Evolutionary conservation across 1,140 invertebrate species (phyloP), one percentile per base, ranked within the genome.

Genomic region (Mycetomoellerius zeteki): DNA sequence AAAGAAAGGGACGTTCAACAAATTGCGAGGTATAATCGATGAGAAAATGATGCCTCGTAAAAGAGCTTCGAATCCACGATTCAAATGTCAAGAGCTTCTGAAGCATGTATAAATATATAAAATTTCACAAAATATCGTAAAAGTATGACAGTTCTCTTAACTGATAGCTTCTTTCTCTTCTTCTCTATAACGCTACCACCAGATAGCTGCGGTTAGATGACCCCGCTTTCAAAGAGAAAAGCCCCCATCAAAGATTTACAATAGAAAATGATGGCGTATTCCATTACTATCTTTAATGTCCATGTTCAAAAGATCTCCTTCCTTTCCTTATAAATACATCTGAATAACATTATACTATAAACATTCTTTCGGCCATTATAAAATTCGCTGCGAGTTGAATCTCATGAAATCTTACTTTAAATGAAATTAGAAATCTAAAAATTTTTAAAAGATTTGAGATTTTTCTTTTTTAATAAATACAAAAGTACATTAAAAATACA

Each of bases 161-260:
- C 54, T 60, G 33, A 6, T 33, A 75, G 21, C n/a, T 37, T 58
- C 30, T 56, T 73, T n/a, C 58, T 75, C 21, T 56, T 73, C 30
- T 75, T 75, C 33, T 58, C 14, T 75, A 43, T 60, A 58, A 75
- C 30, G 30, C 14, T 56, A 43, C 14, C 16, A 16, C 50, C 33
- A 58, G n/a, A 54, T 75, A 75, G 72, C 60, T 58, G 72, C 33
- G 72, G 72, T 75, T 21, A 75, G 54, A 75, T 75, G 72, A 75
- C 72, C 72, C 33, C 72, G 54, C 72, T 75, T 75, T 75, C 72
- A 75, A 75, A 75, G 54, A 75, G 72, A 75, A 75, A 75, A 75
- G 54, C 54, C 14, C 37, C 72, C 54, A 75, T 75, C 72, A 60
- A 75, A 75, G 72, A 75, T 75, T 75, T 75, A 75, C 72, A 75